A percentile compares a stretch with the other conserved stretches of the same genome.
Evolutionary conservation across 2,888 invertebrate species (phyloP).

Genomic region (Melinaea marsaeus): DNA sequence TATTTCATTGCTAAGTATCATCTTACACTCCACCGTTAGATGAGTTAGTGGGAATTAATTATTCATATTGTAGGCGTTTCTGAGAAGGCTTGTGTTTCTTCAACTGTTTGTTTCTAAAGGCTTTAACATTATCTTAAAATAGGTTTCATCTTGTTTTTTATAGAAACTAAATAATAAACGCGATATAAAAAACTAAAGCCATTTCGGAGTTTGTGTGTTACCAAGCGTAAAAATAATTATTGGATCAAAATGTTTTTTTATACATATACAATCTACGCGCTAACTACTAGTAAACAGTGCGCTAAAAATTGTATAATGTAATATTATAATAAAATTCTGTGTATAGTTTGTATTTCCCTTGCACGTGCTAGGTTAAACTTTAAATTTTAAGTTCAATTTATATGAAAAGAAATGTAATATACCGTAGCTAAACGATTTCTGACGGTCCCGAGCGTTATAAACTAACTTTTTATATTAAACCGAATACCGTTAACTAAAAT

Average conservation of each 20-base stretch:
- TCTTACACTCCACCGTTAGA: background rate
- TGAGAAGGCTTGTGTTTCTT: too few species aligned
- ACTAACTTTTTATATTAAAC: constrained; percentile 12
- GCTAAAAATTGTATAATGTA: background rate
- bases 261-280: too few species aligned
- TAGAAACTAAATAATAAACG: background rate
- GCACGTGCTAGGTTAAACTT: background rate
- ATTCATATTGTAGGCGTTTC: background rate
- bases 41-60: background rate
- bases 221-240: constrained; percentile 11
- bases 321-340: too few species aligned
- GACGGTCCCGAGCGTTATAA: constrained; percentile 11
- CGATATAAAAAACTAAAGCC: background rate
- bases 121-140: background rate
- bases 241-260: too few species aligned
- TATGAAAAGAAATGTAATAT: constrained; percentile 12
- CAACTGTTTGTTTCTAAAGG: too few species aligned
- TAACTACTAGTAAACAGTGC: background rate
- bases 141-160: background rate
- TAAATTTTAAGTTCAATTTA: constrained; percentile 3
- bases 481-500: constrained; percentile 1
- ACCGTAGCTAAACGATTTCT: constrained; percentile 17
- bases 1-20: background rate
- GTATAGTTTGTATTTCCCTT: background rate
- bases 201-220: constrained; percentile 9